Evolutionary conservation across 2,113 vertebrate genomes (phyloP).

Genomic region (Abramis brama): DNA sequence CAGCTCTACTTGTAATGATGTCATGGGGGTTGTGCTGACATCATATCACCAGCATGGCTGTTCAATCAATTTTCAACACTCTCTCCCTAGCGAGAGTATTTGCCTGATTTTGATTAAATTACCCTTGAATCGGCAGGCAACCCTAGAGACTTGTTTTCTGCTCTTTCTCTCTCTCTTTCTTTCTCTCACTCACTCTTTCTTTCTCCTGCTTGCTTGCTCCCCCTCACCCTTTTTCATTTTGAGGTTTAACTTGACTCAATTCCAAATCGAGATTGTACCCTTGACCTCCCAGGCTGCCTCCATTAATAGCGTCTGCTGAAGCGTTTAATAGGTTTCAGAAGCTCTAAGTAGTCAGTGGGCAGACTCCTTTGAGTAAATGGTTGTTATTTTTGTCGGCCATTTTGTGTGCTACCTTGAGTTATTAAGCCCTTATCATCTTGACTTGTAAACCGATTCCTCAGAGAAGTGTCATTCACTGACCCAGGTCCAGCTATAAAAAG

Average conservation of each 20-base stretch:
- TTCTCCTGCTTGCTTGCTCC: slow-evolving; percentile 45
- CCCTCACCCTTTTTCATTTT: slow-evolving; percentile 50
- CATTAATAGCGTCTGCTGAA: slow-evolving; percentile 62
- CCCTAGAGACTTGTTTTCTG: slow-evolving; percentile 50
- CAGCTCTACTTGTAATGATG: slow-evolving; percentile 48
- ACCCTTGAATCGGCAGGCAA: slow-evolving; percentile 58
- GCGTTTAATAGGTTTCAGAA: slow-evolving; percentile 62
- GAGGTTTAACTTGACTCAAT: slow-evolving; percentile 65
- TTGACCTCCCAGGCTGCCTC: slow-evolving; percentile 60
- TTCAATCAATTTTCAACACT: slow-evolving; percentile 55
- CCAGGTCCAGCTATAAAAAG: slow-evolving; percentile 31
- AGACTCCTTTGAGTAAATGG: slow-evolving; percentile 57
- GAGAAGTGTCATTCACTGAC: slow-evolving; percentile 49
- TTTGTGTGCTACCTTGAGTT: slow-evolving; percentile 57
- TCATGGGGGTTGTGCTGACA: slow-evolving; percentile 47
- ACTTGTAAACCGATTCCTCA: slow-evolving; percentile 54
- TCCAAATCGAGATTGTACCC: slow-evolving; percentile 59
- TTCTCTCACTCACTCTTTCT: not conserved
- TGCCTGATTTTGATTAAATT: slow-evolving; percentile 62
- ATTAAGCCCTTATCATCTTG: slow-evolving; percentile 57
- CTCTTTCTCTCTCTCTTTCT: slow-evolving; percentile 14
- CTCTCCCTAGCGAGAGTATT: slow-evolving; percentile 44
- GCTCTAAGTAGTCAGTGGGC: slow-evolving; percentile 60
- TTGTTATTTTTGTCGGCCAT: slow-evolving; percentile 62
- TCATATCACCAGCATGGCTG: slow-evolving; percentile 45